Conservation (phyloP, 2,113 vertebrate species). For the Tachysurus vachellii region DNA sequence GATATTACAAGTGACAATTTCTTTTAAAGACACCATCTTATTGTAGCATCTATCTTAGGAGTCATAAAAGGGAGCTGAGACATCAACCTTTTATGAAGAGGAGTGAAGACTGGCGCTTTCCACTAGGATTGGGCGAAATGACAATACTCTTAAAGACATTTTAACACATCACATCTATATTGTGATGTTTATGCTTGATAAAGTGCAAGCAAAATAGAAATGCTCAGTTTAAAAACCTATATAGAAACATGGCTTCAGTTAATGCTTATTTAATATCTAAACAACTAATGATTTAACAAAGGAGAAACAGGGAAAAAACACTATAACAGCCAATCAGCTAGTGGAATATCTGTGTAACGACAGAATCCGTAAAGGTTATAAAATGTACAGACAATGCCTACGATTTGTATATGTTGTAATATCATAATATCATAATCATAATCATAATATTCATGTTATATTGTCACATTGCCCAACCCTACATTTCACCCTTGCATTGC, state of each 20-base stretch:
- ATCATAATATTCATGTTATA: neutral
- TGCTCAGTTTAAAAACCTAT: neutral
- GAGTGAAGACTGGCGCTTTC: constrained; percentile 51
- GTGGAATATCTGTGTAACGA: neutral
- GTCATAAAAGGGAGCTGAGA: constrained; percentile 67
- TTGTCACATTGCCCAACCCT: neutral
- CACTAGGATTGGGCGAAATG: neutral
- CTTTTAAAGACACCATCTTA: constrained; percentile 56
- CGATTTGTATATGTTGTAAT: too few relatives aligned
- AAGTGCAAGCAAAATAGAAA: neutral
- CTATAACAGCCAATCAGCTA: neutral
- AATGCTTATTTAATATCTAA: neutral
- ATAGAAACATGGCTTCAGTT: neutral
- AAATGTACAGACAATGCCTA: neutral
- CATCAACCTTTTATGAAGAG: constrained; percentile 31
- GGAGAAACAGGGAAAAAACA: neutral
- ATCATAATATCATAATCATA: too few relatives aligned
- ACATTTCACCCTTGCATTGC: neutral
- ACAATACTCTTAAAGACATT: neutral
- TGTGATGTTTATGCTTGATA: neutral
- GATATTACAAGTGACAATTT: constrained; percentile 55
- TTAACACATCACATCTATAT: neutral
- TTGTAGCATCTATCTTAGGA: constrained; percentile 60
- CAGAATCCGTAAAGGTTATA: neutral
- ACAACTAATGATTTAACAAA: neutral